Percentiles rank a stretch among this genome's conserved stretches.
phyloP scores from a whole-genome alignment of 2,797 vertebrate genomes.

The Fundulus diaphanus region DNA sequence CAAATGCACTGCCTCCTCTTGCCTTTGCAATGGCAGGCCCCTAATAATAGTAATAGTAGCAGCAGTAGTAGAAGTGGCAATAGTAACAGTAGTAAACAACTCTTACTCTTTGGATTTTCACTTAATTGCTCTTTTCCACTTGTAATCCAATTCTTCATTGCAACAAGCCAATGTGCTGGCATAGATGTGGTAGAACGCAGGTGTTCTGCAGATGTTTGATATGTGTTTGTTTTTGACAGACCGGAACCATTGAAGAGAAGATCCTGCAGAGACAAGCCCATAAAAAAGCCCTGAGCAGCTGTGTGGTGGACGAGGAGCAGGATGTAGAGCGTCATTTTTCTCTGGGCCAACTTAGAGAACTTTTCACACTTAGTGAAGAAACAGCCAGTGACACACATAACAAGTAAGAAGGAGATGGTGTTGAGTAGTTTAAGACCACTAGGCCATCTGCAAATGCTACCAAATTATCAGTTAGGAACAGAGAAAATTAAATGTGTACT shows the following conservation, averaged over 20 bases:
- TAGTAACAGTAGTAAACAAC: not conserved
- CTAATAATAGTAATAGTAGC: too few species aligned
- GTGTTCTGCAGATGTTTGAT: not conserved
- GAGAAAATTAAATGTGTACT: not conserved
- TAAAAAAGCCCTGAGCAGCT: slow-evolving; percentile 98
- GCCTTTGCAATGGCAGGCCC: too few species aligned
- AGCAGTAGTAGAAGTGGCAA: too few species aligned
- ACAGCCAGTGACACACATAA: slow-evolving; percentile 94
- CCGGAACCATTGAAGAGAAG: slow-evolving; percentile 98
- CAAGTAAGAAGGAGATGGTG: slow-evolving; percentile 76
- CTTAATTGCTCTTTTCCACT: not conserved
- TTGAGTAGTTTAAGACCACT: not conserved
- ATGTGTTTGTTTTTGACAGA: slow-evolving; percentile 73
- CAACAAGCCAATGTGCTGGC: not conserved
- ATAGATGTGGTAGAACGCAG: not conserved
- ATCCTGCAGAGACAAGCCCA: slow-evolving; percentile 97
- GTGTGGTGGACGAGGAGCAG: slow-evolving; percentile 95
- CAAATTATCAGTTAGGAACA: not conserved
- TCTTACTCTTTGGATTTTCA: not conserved
- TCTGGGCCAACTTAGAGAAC: slow-evolving; percentile 91
- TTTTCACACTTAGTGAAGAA: slow-evolving; percentile 88
- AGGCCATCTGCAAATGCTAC: not conserved
- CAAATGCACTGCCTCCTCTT: too few species aligned
- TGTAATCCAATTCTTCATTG: not conserved
- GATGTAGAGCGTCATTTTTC: slow-evolving; percentile 97